Percentiles rank a stretch among this genome's conserved stretches.
Conservation (phyloP, 2,888 invertebrate genomes). For the Agriotes lineatus region DNA sequence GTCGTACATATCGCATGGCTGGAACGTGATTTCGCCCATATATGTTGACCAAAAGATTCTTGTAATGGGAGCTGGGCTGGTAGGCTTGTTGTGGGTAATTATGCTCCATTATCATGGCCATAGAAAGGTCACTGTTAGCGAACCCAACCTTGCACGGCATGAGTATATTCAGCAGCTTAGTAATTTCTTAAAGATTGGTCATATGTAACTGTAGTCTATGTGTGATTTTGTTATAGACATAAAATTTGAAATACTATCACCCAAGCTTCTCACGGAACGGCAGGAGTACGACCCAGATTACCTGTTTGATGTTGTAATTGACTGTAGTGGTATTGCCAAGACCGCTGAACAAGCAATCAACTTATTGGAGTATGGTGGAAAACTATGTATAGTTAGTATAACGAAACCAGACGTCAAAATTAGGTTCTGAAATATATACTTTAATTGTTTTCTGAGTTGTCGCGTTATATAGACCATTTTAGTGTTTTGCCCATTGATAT, state of each 20-base stretch:
- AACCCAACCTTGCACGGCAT: slow-evolving; percentile 70
- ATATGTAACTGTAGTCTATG: background rate
- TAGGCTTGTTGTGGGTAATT: slow-evolving; percentile 78
- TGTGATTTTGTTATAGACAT: slow-evolving; percentile 20
- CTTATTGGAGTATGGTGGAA: slow-evolving; percentile 72
- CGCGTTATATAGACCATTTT: no score
- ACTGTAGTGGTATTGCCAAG: slow-evolving; percentile 78
- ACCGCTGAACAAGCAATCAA: slow-evolving; percentile 75
- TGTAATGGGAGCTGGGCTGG: slow-evolving; percentile 78
- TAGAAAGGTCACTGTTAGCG: slow-evolving; percentile 76
- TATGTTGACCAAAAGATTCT: slow-evolving; percentile 73
- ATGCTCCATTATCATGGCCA: slow-evolving; percentile 77
- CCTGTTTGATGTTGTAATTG: slow-evolving; percentile 74
- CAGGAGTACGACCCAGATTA: slow-evolving; percentile 61
- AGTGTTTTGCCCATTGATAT: slow-evolving; percentile 72
- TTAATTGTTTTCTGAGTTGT: no score
- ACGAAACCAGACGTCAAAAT: slow-evolving; percentile 69
- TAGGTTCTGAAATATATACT: slow-evolving; percentile 50
- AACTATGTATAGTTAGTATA: slow-evolving; percentile 77
- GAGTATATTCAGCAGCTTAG: slow-evolving; percentile 69
- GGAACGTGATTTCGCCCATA: slow-evolving; percentile 64
- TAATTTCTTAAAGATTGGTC: slow-evolving; percentile 53
- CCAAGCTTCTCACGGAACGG: slow-evolving; percentile 67
- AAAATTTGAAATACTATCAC: slow-evolving; percentile 59
- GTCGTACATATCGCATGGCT: background rate